A percentile compares a stretch with the other conserved stretches of the same genome.
These are phyloP conservation scores for Lethrus apterus DNA, from an alignment of 1,140 invertebrate genomes.

Conservation along the genomic window DNA sequence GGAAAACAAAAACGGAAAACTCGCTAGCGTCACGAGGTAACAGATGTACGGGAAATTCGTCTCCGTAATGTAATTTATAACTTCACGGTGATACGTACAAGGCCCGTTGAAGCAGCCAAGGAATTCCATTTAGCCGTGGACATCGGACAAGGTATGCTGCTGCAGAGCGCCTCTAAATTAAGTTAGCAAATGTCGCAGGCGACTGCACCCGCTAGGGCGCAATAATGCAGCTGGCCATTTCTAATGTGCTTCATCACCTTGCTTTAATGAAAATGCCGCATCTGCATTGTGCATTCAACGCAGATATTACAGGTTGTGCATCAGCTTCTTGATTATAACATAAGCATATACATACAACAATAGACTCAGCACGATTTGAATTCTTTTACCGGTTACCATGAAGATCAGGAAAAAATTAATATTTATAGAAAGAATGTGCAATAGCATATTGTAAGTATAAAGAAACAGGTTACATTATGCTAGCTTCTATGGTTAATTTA, in stretches of 20 bases:
- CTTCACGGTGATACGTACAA: constrained; percentile 15
- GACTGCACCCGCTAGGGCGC: constrained; percentile 13
- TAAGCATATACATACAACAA: too few relatives aligned
- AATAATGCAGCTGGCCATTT: constrained; percentile 16
- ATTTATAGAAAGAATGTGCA: too few relatives aligned
- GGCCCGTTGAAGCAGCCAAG: constrained; percentile 13
- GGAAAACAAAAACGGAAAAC: too few relatives aligned
- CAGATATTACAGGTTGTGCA: too few relatives aligned
- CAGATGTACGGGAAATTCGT: constrained; percentile 22
- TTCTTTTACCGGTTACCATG: too few relatives aligned
- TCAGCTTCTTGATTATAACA: too few relatives aligned
- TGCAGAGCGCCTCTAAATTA: constrained; percentile 21
- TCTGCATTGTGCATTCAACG: constrained; percentile 14
- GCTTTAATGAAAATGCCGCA: constrained; percentile 23
- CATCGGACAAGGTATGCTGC: constrained; percentile 20
- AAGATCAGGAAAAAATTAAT: too few relatives aligned
- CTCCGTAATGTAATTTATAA: constrained; percentile 26
- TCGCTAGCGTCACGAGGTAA: constrained; percentile 15
- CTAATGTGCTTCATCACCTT: constrained; percentile 22
- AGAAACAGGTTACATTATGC: too few relatives aligned
- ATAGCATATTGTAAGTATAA: too few relatives aligned
- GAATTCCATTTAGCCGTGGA: constrained; percentile 22
- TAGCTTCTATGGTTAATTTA: too few relatives aligned
- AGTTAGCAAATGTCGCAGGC: constrained; percentile 25
- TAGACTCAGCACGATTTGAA: too few relatives aligned